These are phyloP conservation scores for Epizoanthus illoricatus DNA, from an alignment of 92 coral and sea anemone genomes.

Conservation along the genomic window DNA sequence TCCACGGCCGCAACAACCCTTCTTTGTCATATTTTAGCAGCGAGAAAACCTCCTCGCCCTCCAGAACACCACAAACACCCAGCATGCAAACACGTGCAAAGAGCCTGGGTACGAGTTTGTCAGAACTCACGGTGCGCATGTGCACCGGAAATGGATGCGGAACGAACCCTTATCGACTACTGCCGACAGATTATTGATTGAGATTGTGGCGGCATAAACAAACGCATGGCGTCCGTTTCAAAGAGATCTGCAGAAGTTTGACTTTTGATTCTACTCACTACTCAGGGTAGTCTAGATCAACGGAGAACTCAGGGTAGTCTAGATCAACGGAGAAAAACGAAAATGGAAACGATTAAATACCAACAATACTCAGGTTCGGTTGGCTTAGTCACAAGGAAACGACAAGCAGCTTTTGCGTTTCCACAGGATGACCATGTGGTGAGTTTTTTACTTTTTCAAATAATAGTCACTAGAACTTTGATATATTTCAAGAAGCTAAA, in stretches of 20 bases:
- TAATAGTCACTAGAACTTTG: too few relatives aligned
- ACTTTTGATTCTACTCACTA: background rate
- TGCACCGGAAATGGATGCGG: background rate
- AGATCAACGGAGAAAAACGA: background rate
- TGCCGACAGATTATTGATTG: slow-evolving; percentile 24
- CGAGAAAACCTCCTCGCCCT: background rate
- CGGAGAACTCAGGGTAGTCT: background rate
- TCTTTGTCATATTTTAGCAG: slow-evolving; percentile 21
- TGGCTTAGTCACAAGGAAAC: slow-evolving; percentile 22
- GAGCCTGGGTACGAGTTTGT: too few relatives aligned
- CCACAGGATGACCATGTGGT: slow-evolving; percentile 18
- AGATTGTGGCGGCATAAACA: slow-evolving; percentile 21
- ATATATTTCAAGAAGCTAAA: too few relatives aligned
- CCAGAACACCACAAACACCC: too few relatives aligned
- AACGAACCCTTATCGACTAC: slow-evolving; percentile 18
- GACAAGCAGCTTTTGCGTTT: slow-evolving; percentile 16
- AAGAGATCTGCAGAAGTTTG: background rate
- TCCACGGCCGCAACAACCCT: slow-evolving; percentile 32
- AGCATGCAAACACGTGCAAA: background rate
- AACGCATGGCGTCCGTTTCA: background rate
- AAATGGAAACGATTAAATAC: slow-evolving; percentile 15
- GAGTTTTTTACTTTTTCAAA: background rate
- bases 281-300: background rate
- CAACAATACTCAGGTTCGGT: slow-evolving; percentile 1
- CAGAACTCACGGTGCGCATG: too few relatives aligned